phyloP scores from a whole-genome alignment of 2,888 invertebrate genomes.

The Caenorhabditis imperialis region DNA sequence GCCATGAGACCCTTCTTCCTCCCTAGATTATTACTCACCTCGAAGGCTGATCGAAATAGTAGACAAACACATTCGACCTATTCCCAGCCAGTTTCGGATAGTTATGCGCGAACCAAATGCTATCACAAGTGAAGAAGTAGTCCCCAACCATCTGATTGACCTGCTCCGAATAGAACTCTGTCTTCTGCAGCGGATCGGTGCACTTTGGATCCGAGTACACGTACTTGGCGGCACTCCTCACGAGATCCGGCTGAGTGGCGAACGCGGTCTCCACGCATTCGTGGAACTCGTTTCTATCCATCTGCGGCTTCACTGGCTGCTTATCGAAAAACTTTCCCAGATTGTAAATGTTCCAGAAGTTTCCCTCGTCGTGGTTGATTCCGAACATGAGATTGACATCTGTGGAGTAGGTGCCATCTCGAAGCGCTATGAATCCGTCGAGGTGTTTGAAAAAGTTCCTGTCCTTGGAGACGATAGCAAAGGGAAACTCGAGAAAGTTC shows the following conservation, averaged over 20 bases:
- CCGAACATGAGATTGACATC: constrained; percentile 92
- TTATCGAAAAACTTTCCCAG: constrained; percentile 74
- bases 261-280: constrained; percentile 74
- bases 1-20: too few species aligned
- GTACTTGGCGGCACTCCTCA: constrained; percentile 72
- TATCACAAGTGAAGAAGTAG: constrained; percentile 85
- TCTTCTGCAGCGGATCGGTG: constrained; percentile 48
- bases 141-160: constrained; percentile 84
- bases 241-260: constrained; percentile 69
- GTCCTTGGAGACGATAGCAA: constrained; percentile 74
- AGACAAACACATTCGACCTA: constrained; percentile 73
- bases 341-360: constrained; percentile 78
- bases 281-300: constrained; percentile 69
- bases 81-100: constrained; percentile 61
- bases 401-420: constrained; percentile 87
- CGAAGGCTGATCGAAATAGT: constrained; percentile 77
- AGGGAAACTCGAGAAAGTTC: constrained; percentile 77
- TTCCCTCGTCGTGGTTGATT: constrained; percentile 91
- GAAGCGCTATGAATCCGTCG: constrained; percentile 75
- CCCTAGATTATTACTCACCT: too few species aligned
- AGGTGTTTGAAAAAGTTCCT: constrained; percentile 71
- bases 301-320: constrained; percentile 66
- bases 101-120: constrained; percentile 74
- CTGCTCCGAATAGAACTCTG: constrained; percentile 73
- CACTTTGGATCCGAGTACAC: constrained; percentile 72